Evolutionary conservation across 35 echinoderm and acorn worm species (phyloP).

Genomic region (Patiria miniata): DNA sequence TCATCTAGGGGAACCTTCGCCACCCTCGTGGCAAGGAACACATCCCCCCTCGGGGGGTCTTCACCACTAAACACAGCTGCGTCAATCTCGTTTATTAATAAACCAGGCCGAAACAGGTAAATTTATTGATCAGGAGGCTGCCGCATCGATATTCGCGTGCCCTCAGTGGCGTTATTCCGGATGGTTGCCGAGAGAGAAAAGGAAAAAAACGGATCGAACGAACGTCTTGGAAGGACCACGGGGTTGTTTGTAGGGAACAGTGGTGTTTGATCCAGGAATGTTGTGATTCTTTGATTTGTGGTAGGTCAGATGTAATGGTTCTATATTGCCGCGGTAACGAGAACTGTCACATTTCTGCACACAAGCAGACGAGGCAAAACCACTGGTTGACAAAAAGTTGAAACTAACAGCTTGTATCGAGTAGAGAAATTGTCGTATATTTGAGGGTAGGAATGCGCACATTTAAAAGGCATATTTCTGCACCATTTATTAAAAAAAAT

Average conservation of each 20-base stretch:
- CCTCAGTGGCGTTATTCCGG: slow-evolving; percentile 16
- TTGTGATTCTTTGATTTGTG: slow-evolving; percentile 6
- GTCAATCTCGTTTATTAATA: slow-evolving; percentile 29
- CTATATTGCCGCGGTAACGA: not conserved
- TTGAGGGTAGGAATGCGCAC: too few relatives aligned
- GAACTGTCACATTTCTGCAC: not conserved
- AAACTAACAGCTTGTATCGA: too few relatives aligned
- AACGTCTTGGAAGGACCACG: not conserved
- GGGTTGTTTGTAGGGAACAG: not conserved
- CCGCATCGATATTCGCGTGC: slow-evolving; percentile 6
- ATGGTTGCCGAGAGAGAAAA: not conserved
- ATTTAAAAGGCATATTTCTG: too few relatives aligned
- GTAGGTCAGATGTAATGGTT: not conserved
- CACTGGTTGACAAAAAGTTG: too few relatives aligned
- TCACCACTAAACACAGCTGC: slow-evolving; percentile 11
- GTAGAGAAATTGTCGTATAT: too few relatives aligned
- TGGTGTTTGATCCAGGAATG: not conserved
- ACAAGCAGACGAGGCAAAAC: too few relatives aligned
- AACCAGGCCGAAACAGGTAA: slow-evolving; percentile 22
- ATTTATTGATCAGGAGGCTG: not conserved
- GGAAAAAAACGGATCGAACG: not conserved
- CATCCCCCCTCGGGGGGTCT: not conserved
- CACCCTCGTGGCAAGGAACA: not conserved
- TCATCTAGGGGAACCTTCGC: not conserved
- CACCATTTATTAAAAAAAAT: too few relatives aligned